Base-by-base conservation (phyloP, 2,888 invertebrate genomes). In the Andricus quercusramuli region DNA sequence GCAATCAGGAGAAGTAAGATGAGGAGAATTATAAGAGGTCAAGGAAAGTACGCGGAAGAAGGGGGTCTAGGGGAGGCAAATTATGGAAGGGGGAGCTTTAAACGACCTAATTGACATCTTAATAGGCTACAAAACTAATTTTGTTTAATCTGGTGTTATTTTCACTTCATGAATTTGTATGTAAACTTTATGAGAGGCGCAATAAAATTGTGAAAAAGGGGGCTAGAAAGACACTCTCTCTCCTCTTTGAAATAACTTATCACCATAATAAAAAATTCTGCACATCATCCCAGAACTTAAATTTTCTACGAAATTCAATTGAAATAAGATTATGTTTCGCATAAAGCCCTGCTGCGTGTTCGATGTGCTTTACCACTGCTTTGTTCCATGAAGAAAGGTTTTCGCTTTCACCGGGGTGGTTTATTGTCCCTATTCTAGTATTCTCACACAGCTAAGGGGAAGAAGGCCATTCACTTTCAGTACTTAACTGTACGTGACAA, bases 401-500 rank as follows among this genome's bases (percentile, higher is more conserved):
- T 56, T 56, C 51, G 9, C 74, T 74, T 74, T 74, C 74, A 74
- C 74, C 51, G 20, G 56, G n/a, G 74, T 56, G n/a, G 56, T 74
- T 32, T 56, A 56, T 74, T 74, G n/a, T 56, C 56, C 29, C 56
- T 6, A 67, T 56, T 74, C 74, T 56, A 5, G 15, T 5, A 25
- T 56, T 74, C 74, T 74, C 11, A 22, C 4, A 25, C 6, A 20
- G 4, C 56, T 32, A n/a, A 56, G 51, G 74, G 74, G 15, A 74
- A 70, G 70, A 70, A 74, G 56, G 47, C 74, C 56, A 56, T 51
- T 29, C 74, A 56, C 22, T 68, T 68, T 22, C n/a, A 32, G 20
- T 51, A 74, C 70, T 51, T 70, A 74, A 74, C 20, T 74, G 74
- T 74, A 74, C 74, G 74, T 74, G 74, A 74, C 74, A 74, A 32